Evolutionary conservation across 2,888 invertebrate genomes (phyloP), one percentile per base, ranked within the genome.

Genomic region (Platerodrilus igneus): DNA sequence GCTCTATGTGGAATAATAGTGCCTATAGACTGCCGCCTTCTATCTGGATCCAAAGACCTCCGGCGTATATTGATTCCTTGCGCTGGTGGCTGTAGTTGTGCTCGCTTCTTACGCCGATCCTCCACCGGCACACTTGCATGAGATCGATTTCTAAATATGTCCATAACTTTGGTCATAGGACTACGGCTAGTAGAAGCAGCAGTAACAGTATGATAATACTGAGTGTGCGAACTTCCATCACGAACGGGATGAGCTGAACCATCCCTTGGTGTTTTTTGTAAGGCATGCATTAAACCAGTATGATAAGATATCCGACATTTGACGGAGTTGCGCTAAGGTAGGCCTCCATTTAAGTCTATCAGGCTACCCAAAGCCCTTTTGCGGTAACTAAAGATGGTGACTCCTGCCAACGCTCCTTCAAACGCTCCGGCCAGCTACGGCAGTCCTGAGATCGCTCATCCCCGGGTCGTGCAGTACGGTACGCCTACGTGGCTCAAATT

Each of bases 121-220:
- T 83, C 83, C 45, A 81, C 76, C 22, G 79, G 77, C 30, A 78
- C 77, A 36, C 81, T 79, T 55, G 79, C 79, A 65, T 83, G 83
- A 42, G 83, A 81, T 52, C 84, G 74, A 66, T 82, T 80, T 41
- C 91, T 78, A 68, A 92, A 91, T 62, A 91, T 83, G 66, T 92
- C 91, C 81, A 90, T 90, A 31, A 92, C 89, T 74, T 90, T 91
- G 48, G 87, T 85, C 74, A 92, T 89, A 2, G 91, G 87, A 56
- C 86, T 85, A 50, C 76, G 70, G 51, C 70, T 72, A 52, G 80
- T 77, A 0, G 83, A 79, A 14, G 66, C 63, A 3, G 77, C 82
- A 3, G 82, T 81, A 45, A 84, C 76, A 19, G 84, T 84, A 61
- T 84, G 84, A 62, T 83, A 83, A 65, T 83, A 83, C 76, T 82